Conservation (phyloP, 2,888 invertebrate genomes). For the Rotaria magnacalcarata region DNA sequence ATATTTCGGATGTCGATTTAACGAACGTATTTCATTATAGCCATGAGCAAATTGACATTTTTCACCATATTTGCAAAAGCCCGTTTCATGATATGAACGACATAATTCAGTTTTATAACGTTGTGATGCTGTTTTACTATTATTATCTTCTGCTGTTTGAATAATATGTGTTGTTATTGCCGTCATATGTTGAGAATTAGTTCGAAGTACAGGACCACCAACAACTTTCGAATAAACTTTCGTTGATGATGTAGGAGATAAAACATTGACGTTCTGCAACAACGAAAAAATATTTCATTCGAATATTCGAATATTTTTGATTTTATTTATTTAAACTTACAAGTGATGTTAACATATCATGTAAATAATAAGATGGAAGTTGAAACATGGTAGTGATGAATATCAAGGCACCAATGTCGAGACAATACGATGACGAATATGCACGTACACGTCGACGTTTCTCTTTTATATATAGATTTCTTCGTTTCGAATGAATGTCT, state of each 20-base stretch:
- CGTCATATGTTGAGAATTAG: slow-evolving; percentile 9
- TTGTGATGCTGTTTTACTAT: slow-evolving; percentile 25
- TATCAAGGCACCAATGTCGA: slow-evolving; percentile 23
- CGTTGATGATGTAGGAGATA: not conserved
- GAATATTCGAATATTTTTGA: too few relatives aligned
- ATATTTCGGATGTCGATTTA: slow-evolving; percentile 90
- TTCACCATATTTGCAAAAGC: slow-evolving; percentile 89
- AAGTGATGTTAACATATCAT: not conserved
- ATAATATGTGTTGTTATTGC: not conserved
- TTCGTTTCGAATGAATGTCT: not conserved
- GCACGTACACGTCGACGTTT: not conserved
- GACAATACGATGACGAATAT: slow-evolving; percentile 27
- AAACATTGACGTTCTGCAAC: not conserved
- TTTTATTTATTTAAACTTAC: not conserved
- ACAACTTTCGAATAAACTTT: slow-evolving; percentile 21
- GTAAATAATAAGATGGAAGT: not conserved
- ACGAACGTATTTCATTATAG: slow-evolving; percentile 78
- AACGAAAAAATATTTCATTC: not conserved
- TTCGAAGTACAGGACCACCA: slow-evolving; percentile 25
- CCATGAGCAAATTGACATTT: slow-evolving; percentile 98
- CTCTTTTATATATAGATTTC: not conserved
- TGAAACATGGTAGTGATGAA: slow-evolving; percentile 23
- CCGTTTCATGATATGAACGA: slow-evolving; percentile 78
- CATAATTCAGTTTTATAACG: slow-evolving; percentile 93
- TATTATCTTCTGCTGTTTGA: not conserved